phyloP scores from a whole-genome alignment of 2,113 vertebrate species.

The Nansenia antarctica region DNA sequence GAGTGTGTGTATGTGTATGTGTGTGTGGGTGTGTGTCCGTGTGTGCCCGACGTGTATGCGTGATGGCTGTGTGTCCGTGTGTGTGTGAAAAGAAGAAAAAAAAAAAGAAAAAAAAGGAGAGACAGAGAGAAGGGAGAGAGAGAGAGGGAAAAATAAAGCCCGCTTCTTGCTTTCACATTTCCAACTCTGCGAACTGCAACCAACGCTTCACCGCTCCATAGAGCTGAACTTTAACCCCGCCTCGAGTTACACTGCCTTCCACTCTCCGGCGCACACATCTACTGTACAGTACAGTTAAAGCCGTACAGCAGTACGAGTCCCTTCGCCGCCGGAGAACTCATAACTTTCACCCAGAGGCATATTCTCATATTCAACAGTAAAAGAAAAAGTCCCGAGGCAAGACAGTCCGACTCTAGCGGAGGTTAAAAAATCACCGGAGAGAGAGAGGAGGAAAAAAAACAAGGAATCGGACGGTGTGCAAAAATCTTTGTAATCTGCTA shows the following conservation, averaged over 20 bases:
- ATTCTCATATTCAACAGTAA: conserved; percentile 51
- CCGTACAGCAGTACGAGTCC: conserved; percentile 75
- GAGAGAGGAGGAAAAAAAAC: conserved; percentile 18
- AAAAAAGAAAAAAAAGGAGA: conserved; percentile 54
- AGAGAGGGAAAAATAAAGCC: conserved; percentile 72
- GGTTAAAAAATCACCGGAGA: conserved; percentile 28
- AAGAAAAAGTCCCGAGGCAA: conserved; percentile 52
- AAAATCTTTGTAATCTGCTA: conserved; percentile 18
- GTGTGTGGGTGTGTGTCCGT: conserved; percentile 60
- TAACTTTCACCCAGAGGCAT: conserved; percentile 64
- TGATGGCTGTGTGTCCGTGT: conserved; percentile 42
- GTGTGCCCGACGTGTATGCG: conserved; percentile 40
- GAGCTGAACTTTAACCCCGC: conserved; percentile 95
- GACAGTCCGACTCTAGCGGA: conserved; percentile 12
- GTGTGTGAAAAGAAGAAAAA: conserved; percentile 55
- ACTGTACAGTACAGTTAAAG: conserved; percentile 85
- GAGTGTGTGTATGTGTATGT: conserved; percentile 69
- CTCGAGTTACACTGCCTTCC: conserved; percentile 83
- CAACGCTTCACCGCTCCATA: conserved; percentile 82
- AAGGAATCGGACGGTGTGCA: conserved; percentile 27
- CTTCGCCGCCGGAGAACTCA: conserved; percentile 52
- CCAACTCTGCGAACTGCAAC: conserved; percentile 85
- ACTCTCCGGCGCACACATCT: conserved; percentile 71
- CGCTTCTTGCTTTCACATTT: conserved; percentile 94
- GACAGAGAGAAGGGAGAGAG: conserved; percentile 45